phyloP scores from a whole-genome alignment of 2,113 vertebrate genomes.

The Pelecanoides urinatrix region DNA sequence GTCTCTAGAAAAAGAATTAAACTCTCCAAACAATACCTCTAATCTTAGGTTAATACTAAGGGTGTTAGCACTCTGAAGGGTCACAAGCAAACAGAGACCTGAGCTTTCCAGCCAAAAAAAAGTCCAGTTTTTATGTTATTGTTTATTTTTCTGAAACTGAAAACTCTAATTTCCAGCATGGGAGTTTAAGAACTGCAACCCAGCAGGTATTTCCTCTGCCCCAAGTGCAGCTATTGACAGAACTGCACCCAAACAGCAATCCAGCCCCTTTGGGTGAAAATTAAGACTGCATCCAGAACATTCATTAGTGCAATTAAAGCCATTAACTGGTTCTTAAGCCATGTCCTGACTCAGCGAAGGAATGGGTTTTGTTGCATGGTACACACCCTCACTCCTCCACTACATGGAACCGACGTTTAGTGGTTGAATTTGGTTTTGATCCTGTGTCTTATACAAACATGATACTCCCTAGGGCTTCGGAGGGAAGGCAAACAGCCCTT shows the following conservation, averaged over 20 bases:
- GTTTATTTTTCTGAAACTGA: neutral
- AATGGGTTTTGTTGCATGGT: neutral
- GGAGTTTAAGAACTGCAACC: neutral
- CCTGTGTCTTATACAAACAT: neutral
- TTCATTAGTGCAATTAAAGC: constrained; percentile 35
- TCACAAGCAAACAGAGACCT: neutral
- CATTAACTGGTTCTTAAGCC: neutral
- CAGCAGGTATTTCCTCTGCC: constrained; percentile 2
- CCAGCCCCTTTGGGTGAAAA: neutral
- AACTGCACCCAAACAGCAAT: neutral
- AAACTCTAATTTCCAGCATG: neutral
- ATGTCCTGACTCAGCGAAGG: neutral
- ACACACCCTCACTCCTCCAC: neutral
- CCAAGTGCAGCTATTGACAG: neutral
- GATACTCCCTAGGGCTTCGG: neutral
- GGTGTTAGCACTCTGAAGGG: neutral
- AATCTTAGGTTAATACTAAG: neutral
- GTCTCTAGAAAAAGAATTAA: neutral
- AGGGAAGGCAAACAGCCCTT: constrained; percentile 3
- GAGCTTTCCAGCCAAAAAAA: neutral
- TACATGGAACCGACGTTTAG: rapidly evolving
- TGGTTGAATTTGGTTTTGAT: neutral
- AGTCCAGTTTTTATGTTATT: neutral
- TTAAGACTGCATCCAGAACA: neutral
- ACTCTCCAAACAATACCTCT: neutral